Evolutionary conservation across 1,140 invertebrate genomes (phyloP), one percentile per base, ranked within the genome.

Genomic region (Triops cancriformis): DNA sequence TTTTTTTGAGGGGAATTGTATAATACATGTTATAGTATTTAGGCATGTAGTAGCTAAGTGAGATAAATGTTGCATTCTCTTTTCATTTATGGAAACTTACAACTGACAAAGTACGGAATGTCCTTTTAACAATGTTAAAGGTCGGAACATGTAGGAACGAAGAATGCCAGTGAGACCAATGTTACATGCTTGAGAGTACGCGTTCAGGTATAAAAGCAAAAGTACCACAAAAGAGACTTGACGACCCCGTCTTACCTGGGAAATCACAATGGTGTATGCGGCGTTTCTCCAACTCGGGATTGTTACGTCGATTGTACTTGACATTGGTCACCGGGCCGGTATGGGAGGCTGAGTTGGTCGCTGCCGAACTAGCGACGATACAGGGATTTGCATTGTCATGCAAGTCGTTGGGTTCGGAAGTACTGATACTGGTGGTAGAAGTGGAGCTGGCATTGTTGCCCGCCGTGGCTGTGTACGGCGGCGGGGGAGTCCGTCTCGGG

Each of bases 221-320:
- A 45, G 18, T 45, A 45, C 18, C 6, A 12, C 11, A 45, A 45
- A 12, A 45, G 3, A 45, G 18, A 18, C 11, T 45, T 64, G 0
- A 64, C 14, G n/a, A 64, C 23, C 51, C 31, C n/a, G 4, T 76
- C 88, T 90, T 86, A 96, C 96, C 94, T 82, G 94, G 90, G 85
- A 95, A 98, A 87, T 96, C 92, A 87, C 96, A 98, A 84, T 95
- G 95, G 85, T 98, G 96, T 80, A 97, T 95, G 82, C 96, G 85
- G 80, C 96, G 87, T 85, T 97, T 97, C 84, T 98, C 96, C 79
- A 98, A 85, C 84, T 98, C 96, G 0, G 96, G 96, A 86, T 98
- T 98, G 85, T 98, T 98, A 81, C 95, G 89, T 80, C 96, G 88
- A 86, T 98, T 97, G 86, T 96, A 97, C 83, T 91, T 91, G 72